Evolutionary conservation across 2,888 invertebrate species (phyloP), one percentile per base, ranked within the genome.

Genomic region (Pegoplata infirma): DNA sequence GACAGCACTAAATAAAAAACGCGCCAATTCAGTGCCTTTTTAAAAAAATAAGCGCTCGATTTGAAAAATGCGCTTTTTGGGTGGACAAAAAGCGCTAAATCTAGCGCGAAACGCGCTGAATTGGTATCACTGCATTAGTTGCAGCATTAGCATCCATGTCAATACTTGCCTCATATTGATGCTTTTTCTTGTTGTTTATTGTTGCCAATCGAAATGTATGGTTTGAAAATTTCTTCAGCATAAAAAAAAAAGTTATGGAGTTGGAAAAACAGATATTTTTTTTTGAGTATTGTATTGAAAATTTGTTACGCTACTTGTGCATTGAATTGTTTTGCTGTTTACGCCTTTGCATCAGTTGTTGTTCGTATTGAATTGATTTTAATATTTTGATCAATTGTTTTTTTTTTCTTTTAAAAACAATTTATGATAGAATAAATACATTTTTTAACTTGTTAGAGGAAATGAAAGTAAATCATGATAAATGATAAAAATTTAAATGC

Each of bases 361-460:
- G 69, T 25, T 58, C 32, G 61, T 55, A 79, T 79, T 67, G 46
- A 79, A 77, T 79, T 74, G 68, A 75, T 81, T 81, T 78, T 66
- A 80, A 80, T 76, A 76, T 76, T 78, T 69, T 80, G 72, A 80
- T 82, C 74, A 81, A 80, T 81, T 77, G 68, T 73, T 72, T 66
- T 66, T 55, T n/a, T 53, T 55, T 21, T 63, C 44, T 12, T 2
- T 21, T 7, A 28, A n/a, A n/a, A n/a, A 36, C 40, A 49, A 47
- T 46, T 8, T 36, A 40, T 47, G 23, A 61, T 40, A 46, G 23
- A 61, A 61, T 51, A 59, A 59, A 32, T 44, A 58, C 4, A 58
- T n/a, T 51, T 40, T n/a, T 68, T 63, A 47, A 16, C 25, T 67
- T 25, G 58, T 64, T 1, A 16, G 44, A 8, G 16, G 44, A 51